Evolutionary conservation across 2,113 vertebrate genomes (phyloP), one percentile per base, ranked within the genome.

Genomic region (Poecile atricapillus): DNA sequence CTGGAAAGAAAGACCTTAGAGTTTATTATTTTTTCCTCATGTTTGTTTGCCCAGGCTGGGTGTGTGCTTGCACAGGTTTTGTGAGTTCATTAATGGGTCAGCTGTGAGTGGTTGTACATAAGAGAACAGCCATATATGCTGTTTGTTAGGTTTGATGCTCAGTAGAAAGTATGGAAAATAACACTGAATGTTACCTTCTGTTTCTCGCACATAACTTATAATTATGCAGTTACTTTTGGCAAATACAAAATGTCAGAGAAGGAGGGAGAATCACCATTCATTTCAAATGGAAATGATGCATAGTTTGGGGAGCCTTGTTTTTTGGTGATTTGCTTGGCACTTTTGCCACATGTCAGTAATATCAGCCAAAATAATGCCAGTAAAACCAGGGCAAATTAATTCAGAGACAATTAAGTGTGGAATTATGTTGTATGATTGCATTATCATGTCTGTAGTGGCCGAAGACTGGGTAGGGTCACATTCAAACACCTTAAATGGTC

Each of bases 171-270:
- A 60, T 70, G 60, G 84, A 94, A 95, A 95, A 93, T 87, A 94
- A 84, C 77, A 90, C 13, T 85, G 91, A 97, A 97, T 91, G 91
- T 95, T 96, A 94, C 94, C 95, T 95, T 95, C 91, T 95, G 94
- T 91, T 94, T 95, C 93, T 75, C 58, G 84, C 87, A 76, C 41
- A 64, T 76, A 97, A 79, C 83, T 95, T 94, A 33, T 62, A 94
- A 95, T 95, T 87, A 93, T 93, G 89, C 69, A 84, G 94, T 87
- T 97, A 95, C 92, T 95, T 96, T 95, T 95, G 89, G 93, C 87
- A 93, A 68, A 69, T 73, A 68, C 10, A 65, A 95, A 95, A 95
- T 95, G 93, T 95, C 95, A 94, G 71, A 74, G 82, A 33, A 77
- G 79, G 69, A 84, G 73, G 49, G 41, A 95, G 62, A 46, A 85